A percentile compares a stretch with the other conserved stretches of the same genome.
Conservation (phyloP, 2,113 vertebrate species). For the Connochaetes taurinus region DNA sequence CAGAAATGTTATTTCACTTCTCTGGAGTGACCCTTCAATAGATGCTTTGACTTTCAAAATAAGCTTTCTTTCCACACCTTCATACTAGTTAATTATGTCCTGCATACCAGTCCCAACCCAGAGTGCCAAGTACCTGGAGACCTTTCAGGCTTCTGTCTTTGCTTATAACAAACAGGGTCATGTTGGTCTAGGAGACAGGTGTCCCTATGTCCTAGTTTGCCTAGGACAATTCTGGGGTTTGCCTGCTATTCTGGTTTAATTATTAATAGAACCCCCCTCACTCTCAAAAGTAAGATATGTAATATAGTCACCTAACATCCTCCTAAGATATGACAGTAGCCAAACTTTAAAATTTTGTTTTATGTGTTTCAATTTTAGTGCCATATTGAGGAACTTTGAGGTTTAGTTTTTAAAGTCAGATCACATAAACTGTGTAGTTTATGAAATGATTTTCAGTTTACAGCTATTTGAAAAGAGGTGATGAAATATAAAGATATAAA, state of each 20-base stretch:
- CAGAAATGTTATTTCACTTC: neutral
- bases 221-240: neutral
- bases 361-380: neutral
- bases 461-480: neutral
- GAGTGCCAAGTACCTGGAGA: neutral
- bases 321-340: neutral
- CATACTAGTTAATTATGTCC: neutral
- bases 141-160: neutral
- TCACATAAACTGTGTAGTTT: neutral
- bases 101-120: neutral
- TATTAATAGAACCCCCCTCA: neutral
- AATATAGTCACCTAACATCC: neutral
- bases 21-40: neutral
- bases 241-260: neutral
- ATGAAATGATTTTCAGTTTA: neutral
- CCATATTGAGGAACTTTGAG: neutral
- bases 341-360: neutral
- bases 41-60: neutral
- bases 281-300: neutral
- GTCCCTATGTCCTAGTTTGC: neutral
- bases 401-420: neutral
- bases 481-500: neutral
- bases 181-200: neutral
- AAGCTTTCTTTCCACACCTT: neutral
- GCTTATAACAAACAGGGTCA: neutral